Evolutionary conservation across 2,888 invertebrate species (phyloP).

Genomic region (Neoaliturus tenellus): DNA sequence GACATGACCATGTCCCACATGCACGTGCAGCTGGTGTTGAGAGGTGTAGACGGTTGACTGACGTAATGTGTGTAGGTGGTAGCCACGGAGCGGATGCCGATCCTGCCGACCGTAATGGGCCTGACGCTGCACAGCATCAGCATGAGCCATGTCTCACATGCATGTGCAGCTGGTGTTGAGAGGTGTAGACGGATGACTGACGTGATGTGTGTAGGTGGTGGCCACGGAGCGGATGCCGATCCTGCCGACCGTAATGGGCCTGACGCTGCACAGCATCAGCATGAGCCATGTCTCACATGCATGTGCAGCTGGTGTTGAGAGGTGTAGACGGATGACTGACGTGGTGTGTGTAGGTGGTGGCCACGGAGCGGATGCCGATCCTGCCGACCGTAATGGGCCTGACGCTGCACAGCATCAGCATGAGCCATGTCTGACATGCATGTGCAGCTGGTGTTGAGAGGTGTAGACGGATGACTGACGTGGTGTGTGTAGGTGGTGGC

Average conservation of each 20-base stretch:
- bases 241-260: slow-evolving; percentile 47
- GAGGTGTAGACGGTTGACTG: no score
- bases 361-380: slow-evolving; percentile 53
- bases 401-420: slow-evolving; percentile 51
- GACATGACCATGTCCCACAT: slow-evolving; percentile 13
- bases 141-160: slow-evolving; percentile 46
- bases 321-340: no score
- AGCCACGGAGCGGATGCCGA: slow-evolving; percentile 54
- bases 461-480: no score
- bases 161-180: slow-evolving; percentile 74
- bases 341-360: slow-evolving; percentile 14
- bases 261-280: slow-evolving; percentile 50
- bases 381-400: slow-evolving; percentile 50
- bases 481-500: slow-evolving; percentile 23
- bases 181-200: no score
- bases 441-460: slow-evolving; percentile 75
- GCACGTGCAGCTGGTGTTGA: slow-evolving; percentile 74
- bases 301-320: slow-evolving; percentile 75
- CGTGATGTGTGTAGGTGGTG: no score
- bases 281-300: slow-evolving; percentile 45
- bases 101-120: slow-evolving; percentile 47
- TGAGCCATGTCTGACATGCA: slow-evolving; percentile 39
- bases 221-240: slow-evolving; percentile 54
- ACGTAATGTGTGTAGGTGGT: no score
- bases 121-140: slow-evolving; percentile 51